Evolutionary conservation across 2,888 invertebrate species (phyloP), one percentile per base, ranked within the genome.

Genomic region (Tipula lateralis): DNA sequence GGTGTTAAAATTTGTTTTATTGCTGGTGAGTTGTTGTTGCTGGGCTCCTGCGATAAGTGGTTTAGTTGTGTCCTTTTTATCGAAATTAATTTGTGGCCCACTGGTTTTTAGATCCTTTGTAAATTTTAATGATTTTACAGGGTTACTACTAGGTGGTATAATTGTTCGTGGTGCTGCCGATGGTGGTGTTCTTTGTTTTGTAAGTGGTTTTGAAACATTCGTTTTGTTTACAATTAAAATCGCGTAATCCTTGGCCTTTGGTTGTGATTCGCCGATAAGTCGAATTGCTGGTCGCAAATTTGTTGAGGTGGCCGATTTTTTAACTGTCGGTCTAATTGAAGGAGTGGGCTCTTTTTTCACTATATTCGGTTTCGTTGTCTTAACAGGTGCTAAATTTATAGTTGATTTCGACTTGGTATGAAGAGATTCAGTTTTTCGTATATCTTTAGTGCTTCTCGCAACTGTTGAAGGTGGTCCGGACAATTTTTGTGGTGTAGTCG

Each of bases 101-200:
- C 89, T 85, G 89, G 87, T 5, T n/a, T 32, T 32, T 32, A 6
- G 2, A 4, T 36, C 36, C 36, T 36, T 36, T 1, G 36, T 1
- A 36, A 90, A 87, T 84, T 89, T 89, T 7, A 88, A 87, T 85
- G 89, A 88, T 84, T 89, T 88, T 84, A 89, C 88, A 2, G 90
- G 88, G 83, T 89, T 89, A 86, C 89, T 87, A 82, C 88, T 86
- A 5, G 90, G 89, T 12, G 89, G 89, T 85, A 89, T 89, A 7
- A 89, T 89, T 86, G 88, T 89, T 86, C 90, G 89, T 39, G 88
- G 89, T 86, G 82, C 82, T 12, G 32, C 82, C 5, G n/a, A 16
- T 16, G 82, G 82, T 83, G 83, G 19, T 19, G 83, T n/a, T 83
- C 9, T 19, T 24, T 9, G 19, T 66, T 66, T 66, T 30, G 30